phyloP scores from a whole-genome alignment of 2,113 vertebrate genomes.

The Gavia stellata region DNA sequence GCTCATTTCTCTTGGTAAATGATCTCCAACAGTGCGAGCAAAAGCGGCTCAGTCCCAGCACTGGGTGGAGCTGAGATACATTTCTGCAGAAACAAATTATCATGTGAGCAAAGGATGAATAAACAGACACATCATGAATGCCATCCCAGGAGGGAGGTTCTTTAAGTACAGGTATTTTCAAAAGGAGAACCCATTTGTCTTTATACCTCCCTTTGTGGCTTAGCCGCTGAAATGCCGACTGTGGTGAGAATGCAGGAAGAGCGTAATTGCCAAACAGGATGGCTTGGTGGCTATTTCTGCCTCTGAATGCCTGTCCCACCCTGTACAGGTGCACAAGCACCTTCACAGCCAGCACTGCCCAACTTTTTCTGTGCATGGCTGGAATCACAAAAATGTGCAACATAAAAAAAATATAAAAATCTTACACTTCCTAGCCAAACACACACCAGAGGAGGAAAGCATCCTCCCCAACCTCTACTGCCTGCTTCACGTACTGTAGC shows the following conservation, averaged over 20 bases:
- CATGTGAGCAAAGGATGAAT: neutral
- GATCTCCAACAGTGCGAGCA: neutral
- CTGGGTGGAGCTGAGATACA: neutral
- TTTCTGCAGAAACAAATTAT: constrained; percentile 20
- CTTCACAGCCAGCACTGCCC: neutral
- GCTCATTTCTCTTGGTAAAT: neutral
- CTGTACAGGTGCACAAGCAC: constrained; percentile 27
- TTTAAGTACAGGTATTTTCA: constrained; percentile 21
- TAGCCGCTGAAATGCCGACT: neutral
- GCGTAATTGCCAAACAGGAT: constrained; percentile 22
- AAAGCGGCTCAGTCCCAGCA: neutral
- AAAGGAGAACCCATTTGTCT: neutral
- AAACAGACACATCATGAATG: constrained; percentile 6
- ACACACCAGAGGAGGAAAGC: neutral
- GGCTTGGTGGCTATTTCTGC: constrained; percentile 42
- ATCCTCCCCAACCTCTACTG: neutral
- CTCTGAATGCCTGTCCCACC: constrained; percentile 31
- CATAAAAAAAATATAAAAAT: neutral
- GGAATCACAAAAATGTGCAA: neutral
- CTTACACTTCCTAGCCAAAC: neutral
- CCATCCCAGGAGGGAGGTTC: neutral
- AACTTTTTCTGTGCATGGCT: neutral
- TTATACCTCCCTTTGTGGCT: neutral
- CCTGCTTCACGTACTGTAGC: neutral
- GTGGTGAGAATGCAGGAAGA: constrained; percentile 22